phyloP scores from a whole-genome alignment of 2,113 vertebrate species.

The Podilymbus podiceps region DNA sequence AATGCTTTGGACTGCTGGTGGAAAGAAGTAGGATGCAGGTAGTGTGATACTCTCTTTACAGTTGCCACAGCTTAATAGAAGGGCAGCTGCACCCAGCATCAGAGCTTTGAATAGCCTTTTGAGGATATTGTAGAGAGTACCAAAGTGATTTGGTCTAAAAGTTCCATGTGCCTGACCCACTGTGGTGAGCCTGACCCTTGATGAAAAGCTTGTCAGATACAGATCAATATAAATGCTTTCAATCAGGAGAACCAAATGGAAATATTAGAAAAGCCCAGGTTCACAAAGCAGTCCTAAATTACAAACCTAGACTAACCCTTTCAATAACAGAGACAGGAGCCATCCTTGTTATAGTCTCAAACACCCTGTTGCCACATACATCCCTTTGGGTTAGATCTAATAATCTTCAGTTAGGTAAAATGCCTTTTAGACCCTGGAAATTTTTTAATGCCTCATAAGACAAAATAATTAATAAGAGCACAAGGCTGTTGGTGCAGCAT shows the following conservation, averaged over 20 bases:
- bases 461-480: not conserved
- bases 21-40: not conserved
- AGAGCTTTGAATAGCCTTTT: not conserved
- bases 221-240: not conserved
- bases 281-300: not conserved
- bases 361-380: not conserved
- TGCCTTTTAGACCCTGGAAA: not conserved
- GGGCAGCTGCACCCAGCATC: not conserved
- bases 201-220: not conserved
- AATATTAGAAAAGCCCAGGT: not conserved
- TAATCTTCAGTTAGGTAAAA: not conserved
- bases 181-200: not conserved
- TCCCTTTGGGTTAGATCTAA: not conserved
- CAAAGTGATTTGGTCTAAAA: not conserved
- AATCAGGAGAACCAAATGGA: not conserved
- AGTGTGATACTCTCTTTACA: not conserved
- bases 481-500: not conserved
- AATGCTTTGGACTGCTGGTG: not conserved
- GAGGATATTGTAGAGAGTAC: not conserved
- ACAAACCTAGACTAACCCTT: not conserved
- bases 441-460: not conserved
- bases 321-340: not conserved
- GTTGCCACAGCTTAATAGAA: not conserved
- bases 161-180: not conserved
- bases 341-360: not conserved